Evolutionary conservation across 2,113 vertebrate species (phyloP).

Genomic region (Aptenodytes patagonicus): DNA sequence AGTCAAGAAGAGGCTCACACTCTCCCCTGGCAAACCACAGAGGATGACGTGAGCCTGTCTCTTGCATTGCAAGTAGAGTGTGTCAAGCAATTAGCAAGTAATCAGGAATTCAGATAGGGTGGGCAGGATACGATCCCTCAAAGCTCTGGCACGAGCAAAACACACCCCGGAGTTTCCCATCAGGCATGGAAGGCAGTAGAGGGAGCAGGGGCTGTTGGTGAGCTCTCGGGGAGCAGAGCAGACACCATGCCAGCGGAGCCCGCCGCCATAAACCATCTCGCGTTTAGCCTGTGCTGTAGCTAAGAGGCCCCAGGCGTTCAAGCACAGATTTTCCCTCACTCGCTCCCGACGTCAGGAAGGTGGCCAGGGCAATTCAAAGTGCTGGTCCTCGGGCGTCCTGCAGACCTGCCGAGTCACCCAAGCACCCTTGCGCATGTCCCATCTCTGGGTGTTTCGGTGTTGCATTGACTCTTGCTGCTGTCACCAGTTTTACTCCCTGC

Average conservation of each 20-base stretch:
- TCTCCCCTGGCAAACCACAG: slow-evolving; percentile 57
- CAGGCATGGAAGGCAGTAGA: slow-evolving; percentile 18
- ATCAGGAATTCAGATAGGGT: slow-evolving; percentile 58
- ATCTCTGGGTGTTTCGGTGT: fast-evolving
- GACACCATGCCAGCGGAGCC: neutral
- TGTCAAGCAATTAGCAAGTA: slow-evolving; percentile 66
- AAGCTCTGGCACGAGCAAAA: slow-evolving; percentile 45
- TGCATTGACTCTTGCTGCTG: neutral
- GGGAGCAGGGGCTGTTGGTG: slow-evolving; percentile 39
- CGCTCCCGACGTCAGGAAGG: neutral
- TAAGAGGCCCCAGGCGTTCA: neutral
- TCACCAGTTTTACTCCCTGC: neutral
- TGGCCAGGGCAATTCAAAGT: neutral
- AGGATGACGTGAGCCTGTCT: slow-evolving; percentile 54
- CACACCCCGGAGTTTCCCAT: slow-evolving; percentile 33
- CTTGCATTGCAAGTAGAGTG: slow-evolving; percentile 55
- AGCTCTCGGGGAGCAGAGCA: neutral
- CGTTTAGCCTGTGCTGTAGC: neutral
- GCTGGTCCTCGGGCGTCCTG: neutral
- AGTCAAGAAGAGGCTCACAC: slow-evolving; percentile 49
- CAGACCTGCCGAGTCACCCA: neutral
- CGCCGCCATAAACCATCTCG: slow-evolving; percentile 6
- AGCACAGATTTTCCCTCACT: neutral
- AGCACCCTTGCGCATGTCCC: neutral
- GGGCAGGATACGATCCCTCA: slow-evolving; percentile 43